Evolutionary conservation across 2,113 vertebrate genomes (phyloP).

Genomic region (Coracopsis vasa): DNA sequence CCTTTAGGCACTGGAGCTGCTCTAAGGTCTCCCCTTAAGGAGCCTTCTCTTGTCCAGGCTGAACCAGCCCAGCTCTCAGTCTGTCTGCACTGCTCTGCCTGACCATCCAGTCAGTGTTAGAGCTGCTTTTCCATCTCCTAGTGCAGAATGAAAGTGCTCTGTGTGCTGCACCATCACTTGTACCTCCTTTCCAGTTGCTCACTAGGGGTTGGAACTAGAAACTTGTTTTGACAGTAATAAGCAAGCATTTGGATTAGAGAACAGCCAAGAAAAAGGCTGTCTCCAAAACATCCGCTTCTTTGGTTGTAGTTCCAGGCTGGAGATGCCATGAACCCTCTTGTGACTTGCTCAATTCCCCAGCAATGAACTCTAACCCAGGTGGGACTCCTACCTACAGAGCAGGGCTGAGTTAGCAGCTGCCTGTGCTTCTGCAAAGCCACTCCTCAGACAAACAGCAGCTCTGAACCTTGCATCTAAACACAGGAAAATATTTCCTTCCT

Average conservation of each 20-base stretch:
- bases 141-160: not conserved
- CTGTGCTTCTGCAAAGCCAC: not conserved
- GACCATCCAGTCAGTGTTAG: not conserved
- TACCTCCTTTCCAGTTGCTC: not conserved
- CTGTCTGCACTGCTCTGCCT: not conserved
- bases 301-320: not conserved
- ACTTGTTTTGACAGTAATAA: not conserved
- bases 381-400: not conserved
- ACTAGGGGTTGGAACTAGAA: not conserved
- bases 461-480: not conserved
- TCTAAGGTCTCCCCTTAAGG: not conserved
- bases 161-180: not conserved
- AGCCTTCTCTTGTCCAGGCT: not conserved
- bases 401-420: not conserved
- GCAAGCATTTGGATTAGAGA: not conserved
- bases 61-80: not conserved
- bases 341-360: not conserved
- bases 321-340: not conserved
- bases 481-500: not conserved
- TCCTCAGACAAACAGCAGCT: not conserved
- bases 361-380: not conserved
- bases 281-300: not conserved
- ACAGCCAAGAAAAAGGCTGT: not conserved
- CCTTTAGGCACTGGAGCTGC: not conserved
- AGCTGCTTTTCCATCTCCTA: not conserved